These are phyloP conservation scores for Acheta domesticus DNA, from an alignment of 2,888 invertebrate species.

Conservation along the genomic window DNA sequence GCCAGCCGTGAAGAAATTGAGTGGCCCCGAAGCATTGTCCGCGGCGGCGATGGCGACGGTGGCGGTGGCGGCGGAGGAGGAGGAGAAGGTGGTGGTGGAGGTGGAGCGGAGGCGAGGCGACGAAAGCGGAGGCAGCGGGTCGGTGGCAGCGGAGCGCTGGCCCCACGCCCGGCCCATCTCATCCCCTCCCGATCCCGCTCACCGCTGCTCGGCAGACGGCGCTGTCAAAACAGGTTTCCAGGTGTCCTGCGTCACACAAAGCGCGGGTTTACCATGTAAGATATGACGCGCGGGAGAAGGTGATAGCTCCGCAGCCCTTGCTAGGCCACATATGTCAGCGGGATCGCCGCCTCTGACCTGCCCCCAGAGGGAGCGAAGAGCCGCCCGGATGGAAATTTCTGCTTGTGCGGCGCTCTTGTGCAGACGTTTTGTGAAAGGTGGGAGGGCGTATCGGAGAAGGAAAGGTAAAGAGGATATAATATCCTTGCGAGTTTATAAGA, in stretches of 20 bases:
- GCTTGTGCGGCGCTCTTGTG: not conserved
- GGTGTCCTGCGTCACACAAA: constrained; percentile 9
- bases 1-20: constrained; percentile 18
- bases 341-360: constrained; percentile 7
- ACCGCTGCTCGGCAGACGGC: not conserved
- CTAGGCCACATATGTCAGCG: constrained; percentile 3
- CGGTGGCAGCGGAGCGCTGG: no score
- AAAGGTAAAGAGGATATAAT: no score
- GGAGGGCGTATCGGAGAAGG: no score
- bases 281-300: not conserved
- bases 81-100: no score
- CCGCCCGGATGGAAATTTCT: not conserved
- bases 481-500: no score
- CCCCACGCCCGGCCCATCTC: not conserved
- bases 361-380: not conserved
- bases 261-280: constrained; percentile 7
- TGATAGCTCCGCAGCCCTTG: constrained; percentile 5
- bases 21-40: constrained; percentile 9
- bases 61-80: not conserved
- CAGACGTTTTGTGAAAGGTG: not conserved
- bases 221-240: constrained; percentile 18
- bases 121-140: no score
- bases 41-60: not conserved
- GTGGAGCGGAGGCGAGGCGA: no score
- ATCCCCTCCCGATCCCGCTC: not conserved